Evolutionary conservation across 2,113 vertebrate species (phyloP).

Genomic region (Seriola dumerili): DNA sequence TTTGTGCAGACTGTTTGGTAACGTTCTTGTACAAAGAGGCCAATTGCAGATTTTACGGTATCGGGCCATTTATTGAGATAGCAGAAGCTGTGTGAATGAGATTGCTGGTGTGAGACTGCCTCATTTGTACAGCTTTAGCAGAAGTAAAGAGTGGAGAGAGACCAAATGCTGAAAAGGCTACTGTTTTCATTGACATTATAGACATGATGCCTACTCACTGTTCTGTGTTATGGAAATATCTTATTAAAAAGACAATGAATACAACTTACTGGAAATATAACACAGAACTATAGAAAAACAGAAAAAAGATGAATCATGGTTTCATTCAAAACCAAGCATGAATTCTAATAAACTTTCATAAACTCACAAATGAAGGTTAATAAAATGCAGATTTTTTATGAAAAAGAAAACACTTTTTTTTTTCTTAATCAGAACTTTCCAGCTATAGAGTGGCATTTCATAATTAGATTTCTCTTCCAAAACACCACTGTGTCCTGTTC

Average conservation of each 20-base stretch:
- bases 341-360: constrained; percentile 31
- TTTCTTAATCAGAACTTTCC: no score
- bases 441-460: no score
- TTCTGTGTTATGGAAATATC: background rate
- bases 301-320: background rate
- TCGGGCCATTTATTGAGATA: constrained; percentile 50
- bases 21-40: constrained; percentile 42
- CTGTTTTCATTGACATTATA: constrained; percentile 28
- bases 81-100: constrained; percentile 64
- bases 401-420: background rate
- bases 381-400: constrained; percentile 12
- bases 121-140: constrained; percentile 59
- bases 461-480: background rate
- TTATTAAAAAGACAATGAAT: background rate
- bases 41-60: constrained; percentile 59
- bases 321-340: constrained; percentile 1
- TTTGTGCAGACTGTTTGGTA: constrained; percentile 40
- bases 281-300: no score
- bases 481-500: constrained; percentile 22
- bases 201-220: background rate
- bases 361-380: constrained; percentile 59
- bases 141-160: constrained; percentile 21
- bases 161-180: constrained; percentile 22
- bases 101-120: constrained; percentile 61
- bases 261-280: background rate